Evolutionary conservation across 23 tunicate genomes (phyloP).

Genomic region (Trididemnum miniatum): DNA sequence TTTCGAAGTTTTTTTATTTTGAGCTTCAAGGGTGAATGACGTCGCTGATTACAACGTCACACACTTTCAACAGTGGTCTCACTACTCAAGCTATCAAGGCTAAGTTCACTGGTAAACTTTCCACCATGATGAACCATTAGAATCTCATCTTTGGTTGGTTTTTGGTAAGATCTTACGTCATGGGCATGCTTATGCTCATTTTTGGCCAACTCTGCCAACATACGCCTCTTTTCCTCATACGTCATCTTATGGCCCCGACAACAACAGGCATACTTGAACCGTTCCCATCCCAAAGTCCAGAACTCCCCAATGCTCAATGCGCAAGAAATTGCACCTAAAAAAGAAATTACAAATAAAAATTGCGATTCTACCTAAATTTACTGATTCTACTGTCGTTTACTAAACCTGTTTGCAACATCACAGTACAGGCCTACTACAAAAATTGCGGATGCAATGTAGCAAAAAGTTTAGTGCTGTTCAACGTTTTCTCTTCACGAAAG

Average conservation of each 20-base stretch:
- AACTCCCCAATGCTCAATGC: constrained; percentile 80
- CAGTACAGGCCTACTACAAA: too few relatives aligned
- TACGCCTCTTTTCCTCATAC: constrained; percentile 63
- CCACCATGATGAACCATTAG: constrained; percentile 22
- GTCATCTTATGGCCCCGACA: constrained; percentile 63
- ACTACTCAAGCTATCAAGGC: constrained; percentile 88
- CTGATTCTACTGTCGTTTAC: too few relatives aligned
- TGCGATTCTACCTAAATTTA: too few relatives aligned
- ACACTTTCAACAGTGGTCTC: constrained; percentile 93
- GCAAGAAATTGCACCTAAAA: constrained; percentile 77
- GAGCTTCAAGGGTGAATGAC: too few relatives aligned
- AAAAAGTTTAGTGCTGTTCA: too few relatives aligned
- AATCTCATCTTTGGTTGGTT: constrained; percentile 31
- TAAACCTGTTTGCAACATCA: too few relatives aligned
- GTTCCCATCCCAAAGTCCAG: constrained; percentile 77
- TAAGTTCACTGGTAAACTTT: constrained; percentile 27
- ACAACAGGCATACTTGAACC: constrained; percentile 62
- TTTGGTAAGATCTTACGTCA: background rate
- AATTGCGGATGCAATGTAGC: too few relatives aligned
- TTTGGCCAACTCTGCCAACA: constrained; percentile 37
- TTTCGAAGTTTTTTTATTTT: too few relatives aligned
- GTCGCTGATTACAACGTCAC: constrained; percentile 21
- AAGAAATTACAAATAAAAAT: too few relatives aligned
- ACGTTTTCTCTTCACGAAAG: too few relatives aligned
- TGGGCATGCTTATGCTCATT: constrained; percentile 1